These are phyloP conservation scores for Hypomecis punctinalis DNA, from an alignment of 2,888 invertebrate genomes.

Conservation along the genomic window DNA sequence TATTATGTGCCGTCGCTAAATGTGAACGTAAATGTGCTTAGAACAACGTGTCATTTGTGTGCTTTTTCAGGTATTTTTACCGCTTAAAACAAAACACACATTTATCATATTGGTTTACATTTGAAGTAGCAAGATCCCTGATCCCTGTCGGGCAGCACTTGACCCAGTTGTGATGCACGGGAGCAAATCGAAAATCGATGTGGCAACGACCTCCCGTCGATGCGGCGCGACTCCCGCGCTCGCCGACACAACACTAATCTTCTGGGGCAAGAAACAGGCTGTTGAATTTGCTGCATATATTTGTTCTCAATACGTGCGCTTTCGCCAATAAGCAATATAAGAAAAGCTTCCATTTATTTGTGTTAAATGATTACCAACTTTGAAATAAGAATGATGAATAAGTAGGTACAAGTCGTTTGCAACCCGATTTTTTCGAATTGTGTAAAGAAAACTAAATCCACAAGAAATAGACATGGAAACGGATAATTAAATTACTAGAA, in stretches of 20 bases:
- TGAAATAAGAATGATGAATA: no score
- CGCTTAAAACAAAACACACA: constrained; percentile 13
- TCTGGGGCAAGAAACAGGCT: constrained; percentile 15
- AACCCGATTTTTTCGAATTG: no score
- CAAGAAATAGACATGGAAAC: no score
- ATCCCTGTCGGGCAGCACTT: constrained; percentile 66
- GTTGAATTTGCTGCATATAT: constrained; percentile 2
- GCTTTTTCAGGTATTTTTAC: neutral
- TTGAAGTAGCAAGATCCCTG: constrained; percentile 31
- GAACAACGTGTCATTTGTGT: neutral
- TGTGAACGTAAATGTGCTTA: no score
- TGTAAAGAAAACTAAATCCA: no score
- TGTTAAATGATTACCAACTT: no score
- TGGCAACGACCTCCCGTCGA: constrained; percentile 64
- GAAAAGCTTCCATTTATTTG: no score
- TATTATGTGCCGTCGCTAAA: neutral
- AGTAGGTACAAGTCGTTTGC: no score
- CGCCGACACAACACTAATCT: constrained; percentile 32
- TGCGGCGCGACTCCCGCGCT: constrained; percentile 65
- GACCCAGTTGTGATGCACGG: constrained; percentile 75
- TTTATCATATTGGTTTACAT: constrained; percentile 36
- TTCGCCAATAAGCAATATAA: no score
- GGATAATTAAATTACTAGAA: no score
- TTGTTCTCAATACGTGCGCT: neutral
- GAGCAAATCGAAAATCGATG: constrained; percentile 83